A percentile compares a stretch with the other conserved stretches of the same genome.
Evolutionary conservation across 2,113 vertebrate species (phyloP).

Genomic region (Thomomys bottae): DNA sequence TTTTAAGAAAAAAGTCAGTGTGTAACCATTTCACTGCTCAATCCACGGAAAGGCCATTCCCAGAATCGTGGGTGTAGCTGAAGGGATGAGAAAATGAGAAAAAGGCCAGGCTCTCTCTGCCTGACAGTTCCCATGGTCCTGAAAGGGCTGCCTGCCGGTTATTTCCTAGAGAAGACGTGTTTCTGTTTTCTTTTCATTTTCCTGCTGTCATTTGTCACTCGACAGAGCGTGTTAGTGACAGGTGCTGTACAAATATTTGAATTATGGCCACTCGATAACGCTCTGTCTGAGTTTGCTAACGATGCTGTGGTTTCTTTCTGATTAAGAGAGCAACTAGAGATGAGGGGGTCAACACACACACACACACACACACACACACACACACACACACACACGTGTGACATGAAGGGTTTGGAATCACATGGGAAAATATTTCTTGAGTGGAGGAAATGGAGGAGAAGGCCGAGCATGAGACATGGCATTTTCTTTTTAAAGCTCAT

Average conservation of each 20-base stretch:
- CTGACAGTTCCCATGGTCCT: not conserved
- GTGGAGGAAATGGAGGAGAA: too few relatives aligned
- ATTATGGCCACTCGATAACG: constrained; percentile 2
- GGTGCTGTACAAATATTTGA: constrained; percentile 66
- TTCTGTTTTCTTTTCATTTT: constrained; percentile 56
- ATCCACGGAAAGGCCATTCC: not conserved
- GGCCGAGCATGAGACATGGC: too few relatives aligned
- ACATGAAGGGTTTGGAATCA: constrained; percentile 29
- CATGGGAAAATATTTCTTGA: constrained; percentile 23
- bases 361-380: too few relatives aligned
- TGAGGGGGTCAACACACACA: not conserved
- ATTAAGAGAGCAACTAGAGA: constrained; percentile 21
- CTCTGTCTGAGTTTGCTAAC: constrained; percentile 22
- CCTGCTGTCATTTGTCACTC: constrained; percentile 22
- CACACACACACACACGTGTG: not conserved
- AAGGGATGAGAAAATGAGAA: not conserved
- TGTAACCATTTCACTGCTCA: too few relatives aligned
- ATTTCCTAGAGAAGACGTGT: not conserved
- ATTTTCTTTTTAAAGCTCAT: too few relatives aligned
- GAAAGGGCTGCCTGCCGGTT: not conserved
- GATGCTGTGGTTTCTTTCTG: constrained; percentile 1
- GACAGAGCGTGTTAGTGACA: constrained; percentile 33
- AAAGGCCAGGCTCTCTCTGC: not conserved
- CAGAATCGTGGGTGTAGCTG: not conserved
- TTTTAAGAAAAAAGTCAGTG: too few relatives aligned